A percentile compares a stretch with the other conserved stretches of the same genome.
These are phyloP conservation scores for Plectropomus leopardus DNA, from an alignment of 2,113 vertebrate genomes.

Conservation along the genomic window DNA sequence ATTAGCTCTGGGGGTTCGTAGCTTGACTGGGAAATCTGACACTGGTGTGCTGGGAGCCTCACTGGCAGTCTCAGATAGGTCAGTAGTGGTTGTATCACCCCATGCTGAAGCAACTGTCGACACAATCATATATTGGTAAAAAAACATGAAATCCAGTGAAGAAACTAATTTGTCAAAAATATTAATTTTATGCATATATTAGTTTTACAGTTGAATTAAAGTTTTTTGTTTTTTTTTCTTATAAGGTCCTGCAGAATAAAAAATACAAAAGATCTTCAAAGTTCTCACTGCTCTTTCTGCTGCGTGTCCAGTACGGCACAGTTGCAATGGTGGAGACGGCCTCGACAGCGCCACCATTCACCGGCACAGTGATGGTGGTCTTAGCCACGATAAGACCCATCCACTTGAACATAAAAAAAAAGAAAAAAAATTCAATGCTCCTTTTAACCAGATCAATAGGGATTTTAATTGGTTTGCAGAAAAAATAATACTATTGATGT, in stretches of 20 bases:
- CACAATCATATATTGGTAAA: conserved; percentile 1
- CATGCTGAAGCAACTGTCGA: conserved; percentile 42
- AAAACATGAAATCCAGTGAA: background rate
- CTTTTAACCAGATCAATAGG: background rate
- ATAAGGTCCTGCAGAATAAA: background rate
- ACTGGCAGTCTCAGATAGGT: conserved; percentile 71
- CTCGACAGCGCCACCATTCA: conserved; percentile 90
- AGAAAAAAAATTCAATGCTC: background rate
- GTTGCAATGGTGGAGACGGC: conserved; percentile 93
- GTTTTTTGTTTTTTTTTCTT: background rate
- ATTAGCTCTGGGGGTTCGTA: conserved; percentile 77
- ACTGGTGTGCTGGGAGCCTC: conserved; percentile 80
- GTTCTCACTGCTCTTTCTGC: conserved; percentile 85
- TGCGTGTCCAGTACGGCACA: conserved; percentile 85
- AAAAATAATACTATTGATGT: too few relatives aligned
- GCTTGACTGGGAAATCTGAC: conserved; percentile 40
- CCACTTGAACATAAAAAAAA: conserved; percentile 80
- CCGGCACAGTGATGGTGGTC: conserved; percentile 92
- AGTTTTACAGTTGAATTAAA: background rate
- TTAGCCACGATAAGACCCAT: conserved; percentile 93
- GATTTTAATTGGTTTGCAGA: too few relatives aligned
- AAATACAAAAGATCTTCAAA: background rate
- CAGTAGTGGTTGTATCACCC: conserved; percentile 85
- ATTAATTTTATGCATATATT: background rate
- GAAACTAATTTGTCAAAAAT: background rate